Base-by-base conservation (phyloP, 2,113 vertebrate species). In the Megaceryle maxima region DNA sequence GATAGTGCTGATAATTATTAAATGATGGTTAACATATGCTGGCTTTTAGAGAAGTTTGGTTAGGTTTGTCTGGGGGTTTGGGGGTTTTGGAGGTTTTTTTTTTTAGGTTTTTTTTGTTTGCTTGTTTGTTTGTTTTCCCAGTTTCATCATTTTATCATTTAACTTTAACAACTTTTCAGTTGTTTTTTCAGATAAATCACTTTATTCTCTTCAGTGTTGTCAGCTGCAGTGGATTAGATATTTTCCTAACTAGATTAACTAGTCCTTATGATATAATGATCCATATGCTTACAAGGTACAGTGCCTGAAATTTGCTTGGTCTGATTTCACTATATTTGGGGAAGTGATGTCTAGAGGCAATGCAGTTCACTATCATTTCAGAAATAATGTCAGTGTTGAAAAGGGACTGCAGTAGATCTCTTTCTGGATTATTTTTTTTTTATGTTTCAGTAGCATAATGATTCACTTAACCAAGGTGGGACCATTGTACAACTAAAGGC, bases 341-440 rank as follows among this genome's bases (percentile, higher is more conserved):
- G 10, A 50, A 95, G 75, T 16, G 29, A 22, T 76, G 46, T n/a
- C 63, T 81, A 86, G 48, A 87, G 90, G 57, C 31, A 89, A 24
- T 83, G 83, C 28, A 87, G 11, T 74, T 93, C 81, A 44, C 6
- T 19, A 87, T 72, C 16, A 3, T 91, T 93, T 96, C 72, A 94
- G 74, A 76, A 94, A 82, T 17, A 17, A 87, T 87, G 31, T 74
- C 80, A 96, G 28, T 83, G 46, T 50, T 91, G 55, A 95, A 93
- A 96, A 93, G 62, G 9, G 2, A 4, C 15, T 79, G 50, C 46
- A 88, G 75, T 16, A 92, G 51, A 50, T 93, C 44, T 83, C 37
- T 66, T 87, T 64, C 64, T 87, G 22, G 22, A 37, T 94, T 94
- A 37, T 16, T 81, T 83, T 92, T 92, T 84, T 92, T 96, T 75